These are phyloP conservation scores for Drosophila nigritarsus DNA, from an alignment of 2,888 invertebrate species.

Conservation along the genomic window DNA sequence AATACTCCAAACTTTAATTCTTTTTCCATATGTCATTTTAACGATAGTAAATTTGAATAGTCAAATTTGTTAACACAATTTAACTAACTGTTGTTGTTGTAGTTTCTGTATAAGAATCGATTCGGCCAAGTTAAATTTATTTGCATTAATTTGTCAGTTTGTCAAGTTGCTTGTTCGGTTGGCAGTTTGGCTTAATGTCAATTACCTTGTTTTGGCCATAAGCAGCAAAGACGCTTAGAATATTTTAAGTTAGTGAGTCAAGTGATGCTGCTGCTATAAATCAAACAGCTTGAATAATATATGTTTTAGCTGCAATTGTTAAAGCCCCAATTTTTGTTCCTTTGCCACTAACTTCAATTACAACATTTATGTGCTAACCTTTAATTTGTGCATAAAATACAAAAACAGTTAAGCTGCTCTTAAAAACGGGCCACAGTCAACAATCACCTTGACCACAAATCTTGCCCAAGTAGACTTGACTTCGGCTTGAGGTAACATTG, in stretches of 20 bases:
- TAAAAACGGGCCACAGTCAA: conserved; percentile 38
- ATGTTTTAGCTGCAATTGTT: conserved; percentile 18
- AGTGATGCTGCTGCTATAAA: conserved; percentile 37
- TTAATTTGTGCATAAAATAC: conserved; percentile 44
- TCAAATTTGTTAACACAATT: conserved; percentile 11
- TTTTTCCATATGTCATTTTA: background rate
- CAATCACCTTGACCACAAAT: conserved; percentile 56
- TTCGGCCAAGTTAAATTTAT: conserved; percentile 61
- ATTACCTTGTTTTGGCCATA: conserved; percentile 67
- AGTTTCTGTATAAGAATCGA: conserved; percentile 34
- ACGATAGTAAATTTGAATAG: background rate
- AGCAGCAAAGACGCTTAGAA: conserved; percentile 28
- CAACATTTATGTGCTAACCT: conserved; percentile 54
- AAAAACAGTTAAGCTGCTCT: conserved; percentile 30
- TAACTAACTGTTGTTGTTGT: background rate
- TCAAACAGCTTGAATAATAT: conserved; percentile 31
- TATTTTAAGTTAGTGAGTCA: conserved; percentile 3
- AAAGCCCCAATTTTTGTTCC: conserved; percentile 11
- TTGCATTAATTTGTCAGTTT: conserved; percentile 71
- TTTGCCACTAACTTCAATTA: conserved; percentile 29
- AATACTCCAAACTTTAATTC: background rate
- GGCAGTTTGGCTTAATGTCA: conserved; percentile 63
- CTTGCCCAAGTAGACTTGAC: conserved; percentile 42
- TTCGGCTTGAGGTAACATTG: conserved; percentile 28
- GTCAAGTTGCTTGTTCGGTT: conserved; percentile 41